Conservation (phyloP, 1,140 invertebrate species). For the Drosophila kurseongensis region DNA sequence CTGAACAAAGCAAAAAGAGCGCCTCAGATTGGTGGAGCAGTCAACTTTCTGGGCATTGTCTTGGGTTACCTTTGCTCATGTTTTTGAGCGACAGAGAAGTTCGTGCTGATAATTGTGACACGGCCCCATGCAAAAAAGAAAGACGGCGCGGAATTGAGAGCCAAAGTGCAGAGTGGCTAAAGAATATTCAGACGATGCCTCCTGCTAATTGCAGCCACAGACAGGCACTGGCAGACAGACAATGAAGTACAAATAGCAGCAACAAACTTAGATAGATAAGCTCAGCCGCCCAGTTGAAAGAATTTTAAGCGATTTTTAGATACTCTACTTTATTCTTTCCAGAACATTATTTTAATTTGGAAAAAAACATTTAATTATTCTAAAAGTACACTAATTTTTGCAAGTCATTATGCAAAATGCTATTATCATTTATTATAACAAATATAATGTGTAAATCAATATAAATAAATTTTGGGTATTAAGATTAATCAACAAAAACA, state of each 20-base stretch:
- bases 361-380: too few species aligned
- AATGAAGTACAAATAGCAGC: conserved; percentile 14
- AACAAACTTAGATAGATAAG: conserved; percentile 17
- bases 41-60: conserved; percentile 62
- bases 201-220: conserved; percentile 44
- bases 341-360: not conserved
- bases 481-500: too few species aligned
- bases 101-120: conserved; percentile 74
- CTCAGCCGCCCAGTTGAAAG: not conserved
- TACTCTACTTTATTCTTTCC: not conserved
- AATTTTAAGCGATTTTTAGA: not conserved
- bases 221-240: conserved; percentile 1
- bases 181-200: conserved; percentile 36
- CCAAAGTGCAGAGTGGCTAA: conserved; percentile 14
- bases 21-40: conserved; percentile 8
- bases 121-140: conserved; percentile 50
- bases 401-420: too few species aligned
- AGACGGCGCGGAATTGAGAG: conserved; percentile 18
- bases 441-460: too few species aligned
- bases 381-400: too few species aligned
- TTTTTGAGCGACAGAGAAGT: conserved; percentile 63
- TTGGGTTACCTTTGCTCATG: conserved; percentile 51
- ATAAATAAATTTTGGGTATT: too few species aligned
- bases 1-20: conserved; percentile 27
- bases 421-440: too few species aligned